Conservation (phyloP, 2,888 invertebrate genomes). For the Axea sp. region DNA sequence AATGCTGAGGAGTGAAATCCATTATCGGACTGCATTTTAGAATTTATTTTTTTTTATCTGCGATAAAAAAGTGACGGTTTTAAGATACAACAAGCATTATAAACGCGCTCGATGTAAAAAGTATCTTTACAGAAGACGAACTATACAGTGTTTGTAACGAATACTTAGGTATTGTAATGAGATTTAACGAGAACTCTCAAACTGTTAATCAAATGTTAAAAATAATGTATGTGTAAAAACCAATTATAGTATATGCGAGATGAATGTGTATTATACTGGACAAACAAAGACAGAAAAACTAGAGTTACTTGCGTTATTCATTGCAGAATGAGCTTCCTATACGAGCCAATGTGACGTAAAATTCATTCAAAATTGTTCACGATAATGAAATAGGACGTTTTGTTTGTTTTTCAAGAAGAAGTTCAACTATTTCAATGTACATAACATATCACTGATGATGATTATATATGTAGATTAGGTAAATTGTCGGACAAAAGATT, state of each 20-base stretch:
- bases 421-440: slow-evolving; percentile 45
- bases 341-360: slow-evolving; percentile 23
- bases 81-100: slow-evolving; percentile 15
- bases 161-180: slow-evolving; percentile 48
- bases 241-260: slow-evolving; percentile 39
- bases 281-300: slow-evolving; percentile 23
- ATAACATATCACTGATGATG: slow-evolving; percentile 54
- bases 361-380: slow-evolving; percentile 22
- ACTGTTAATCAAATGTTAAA: slow-evolving; percentile 57
- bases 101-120: slow-evolving; percentile 52
- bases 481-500: slow-evolving; percentile 8
- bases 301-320: slow-evolving; percentile 32
- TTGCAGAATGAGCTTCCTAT: slow-evolving; percentile 34
- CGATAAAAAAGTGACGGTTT: slow-evolving; percentile 15
- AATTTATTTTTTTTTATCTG: slow-evolving; percentile 59
- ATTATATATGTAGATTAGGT: slow-evolving; percentile 21
- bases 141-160: slow-evolving; percentile 49
- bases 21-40: slow-evolving; percentile 52
- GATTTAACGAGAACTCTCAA: slow-evolving; percentile 44
- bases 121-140: slow-evolving; percentile 36
- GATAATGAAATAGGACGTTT: slow-evolving; percentile 1
- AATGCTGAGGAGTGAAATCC: slow-evolving; percentile 36
- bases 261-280: slow-evolving; percentile 45
- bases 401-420: background rate
- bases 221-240: slow-evolving; percentile 39